Evolutionary conservation across 2,888 invertebrate species (phyloP), one percentile per base, ranked within the genome.

Genomic region (Iphiclides podalirius): DNA sequence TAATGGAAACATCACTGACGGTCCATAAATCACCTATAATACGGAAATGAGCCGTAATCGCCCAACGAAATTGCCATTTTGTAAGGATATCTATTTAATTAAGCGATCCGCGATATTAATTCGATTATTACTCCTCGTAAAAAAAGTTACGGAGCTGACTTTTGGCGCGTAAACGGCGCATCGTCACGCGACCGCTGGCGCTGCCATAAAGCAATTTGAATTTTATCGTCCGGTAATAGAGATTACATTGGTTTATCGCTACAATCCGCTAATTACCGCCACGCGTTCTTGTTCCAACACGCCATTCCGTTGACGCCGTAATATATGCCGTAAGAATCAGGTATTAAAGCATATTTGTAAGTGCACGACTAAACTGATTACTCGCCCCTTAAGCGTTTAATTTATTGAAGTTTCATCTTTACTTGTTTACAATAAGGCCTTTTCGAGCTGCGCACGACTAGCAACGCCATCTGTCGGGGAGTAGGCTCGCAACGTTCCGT

Each of bases 21-120:
- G 8, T 14, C 28, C 28, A 23, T 15, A 20, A 37, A 38, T 34
- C 15, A 37, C 53, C 47, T 55, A 57, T 53, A 40, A 34, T 43
- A 15, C 16, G 34, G 34, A 39, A 39, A 49, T 48, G 45, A 38
- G 52, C 52, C 36, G 50, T 47, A 57, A 53, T 52, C 26, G 54
- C 51, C 39, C 48, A 26, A 39, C 51, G 45, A 42, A 48, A 55
- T 58, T 52, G 61, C 63, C 60, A 62, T 66, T 64, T 58, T 60
- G 65, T 61, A 66, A 69, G 66, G 64, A 69, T 76, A 81, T 80
- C 83, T 80, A 83, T 85, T 83, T 81, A 85, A 86, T 86, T 83
- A 84, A 85, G 76, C 70, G 84, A 81, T 83, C 74, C 70, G 74
- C 80, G 71, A 84, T 85, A 84, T 84, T 83, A 82, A 84, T 81